Evolutionary conservation across 2,797 vertebrate genomes (phyloP).

Genomic region (Rhinogobio ventralis): DNA sequence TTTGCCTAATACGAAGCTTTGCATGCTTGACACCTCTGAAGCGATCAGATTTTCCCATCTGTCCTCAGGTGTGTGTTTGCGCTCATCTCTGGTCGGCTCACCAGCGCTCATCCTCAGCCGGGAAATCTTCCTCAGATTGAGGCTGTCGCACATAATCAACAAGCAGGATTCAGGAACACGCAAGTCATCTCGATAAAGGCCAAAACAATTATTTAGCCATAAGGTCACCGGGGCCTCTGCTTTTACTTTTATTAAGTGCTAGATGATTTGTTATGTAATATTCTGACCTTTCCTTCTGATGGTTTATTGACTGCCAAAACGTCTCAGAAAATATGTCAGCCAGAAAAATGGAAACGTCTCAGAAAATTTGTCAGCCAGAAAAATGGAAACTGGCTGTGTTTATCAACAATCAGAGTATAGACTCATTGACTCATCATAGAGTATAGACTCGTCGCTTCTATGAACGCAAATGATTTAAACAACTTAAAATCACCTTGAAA

Average conservation of each 20-base stretch:
- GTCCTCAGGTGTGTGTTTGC: constrained; percentile 52
- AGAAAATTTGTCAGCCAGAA: not conserved
- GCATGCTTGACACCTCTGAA: constrained; percentile 15
- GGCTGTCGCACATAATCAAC: constrained; percentile 66
- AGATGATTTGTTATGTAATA: constrained; percentile 42
- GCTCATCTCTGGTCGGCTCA: not conserved
- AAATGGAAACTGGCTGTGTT: not conserved
- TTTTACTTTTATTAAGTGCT: constrained; percentile 42
- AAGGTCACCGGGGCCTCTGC: constrained; percentile 14
- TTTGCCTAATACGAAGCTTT: constrained; percentile 41
- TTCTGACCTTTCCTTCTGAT: constrained; percentile 29
- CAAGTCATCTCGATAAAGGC: constrained; percentile 62
- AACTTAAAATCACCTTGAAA: not conserved
- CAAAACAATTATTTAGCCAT: constrained; percentile 63
- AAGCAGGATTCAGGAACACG: constrained; percentile 68
- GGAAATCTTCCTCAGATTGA: constrained; percentile 12
- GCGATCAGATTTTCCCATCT: constrained; percentile 48
- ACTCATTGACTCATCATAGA: not conserved
- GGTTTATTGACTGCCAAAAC: constrained; percentile 42
- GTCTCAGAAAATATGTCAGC: not conserved
- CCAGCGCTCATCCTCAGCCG: not conserved
- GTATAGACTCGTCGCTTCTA: not conserved
- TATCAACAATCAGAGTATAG: constrained; percentile 8
- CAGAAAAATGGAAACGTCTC: not conserved
- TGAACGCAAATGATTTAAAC: not conserved